phyloP scores from a whole-genome alignment of 2,113 vertebrate genomes.

The Caloenas nicobarica region DNA sequence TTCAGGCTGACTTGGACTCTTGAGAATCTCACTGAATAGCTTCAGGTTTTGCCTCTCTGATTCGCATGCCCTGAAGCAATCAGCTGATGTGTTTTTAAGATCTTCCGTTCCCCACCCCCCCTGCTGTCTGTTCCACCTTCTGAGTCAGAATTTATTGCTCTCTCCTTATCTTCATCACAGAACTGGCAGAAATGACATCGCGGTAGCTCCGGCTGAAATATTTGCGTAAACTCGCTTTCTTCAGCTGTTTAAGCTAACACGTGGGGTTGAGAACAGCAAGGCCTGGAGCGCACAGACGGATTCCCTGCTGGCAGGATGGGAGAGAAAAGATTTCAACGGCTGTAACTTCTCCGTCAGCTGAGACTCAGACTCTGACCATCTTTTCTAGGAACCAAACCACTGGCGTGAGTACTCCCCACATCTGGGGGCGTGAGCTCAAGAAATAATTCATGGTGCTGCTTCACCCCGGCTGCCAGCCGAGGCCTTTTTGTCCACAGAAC shows the following conservation, averaged over 20 bases:
- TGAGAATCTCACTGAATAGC: neutral
- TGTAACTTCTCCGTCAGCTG: neutral
- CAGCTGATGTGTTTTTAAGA: neutral
- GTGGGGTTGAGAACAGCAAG: neutral
- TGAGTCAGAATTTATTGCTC: neutral
- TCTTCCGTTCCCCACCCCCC: neutral
- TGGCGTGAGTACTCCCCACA: neutral
- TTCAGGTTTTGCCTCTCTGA: neutral
- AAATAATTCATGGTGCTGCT: neutral
- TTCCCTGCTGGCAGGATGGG: neutral
- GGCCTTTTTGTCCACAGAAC: too few relatives aligned
- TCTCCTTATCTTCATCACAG: neutral
- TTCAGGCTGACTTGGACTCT: neutral
- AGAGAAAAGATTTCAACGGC: neutral
- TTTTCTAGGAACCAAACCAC: neutral
- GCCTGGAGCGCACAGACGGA: neutral
- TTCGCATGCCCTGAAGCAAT: neutral
- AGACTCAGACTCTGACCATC: neutral
- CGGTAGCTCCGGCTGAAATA: neutral
- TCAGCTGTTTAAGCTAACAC: neutral
- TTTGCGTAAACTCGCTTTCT: neutral
- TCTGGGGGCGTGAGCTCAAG: neutral
- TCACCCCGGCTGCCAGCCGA: accelerated
- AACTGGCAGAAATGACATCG: neutral
- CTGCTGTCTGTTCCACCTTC: neutral